Evolutionary conservation across 92 coral and sea anemone genomes (phyloP), one percentile per base, ranked within the genome.

Genomic region (Epizoanthus ramosus): DNA sequence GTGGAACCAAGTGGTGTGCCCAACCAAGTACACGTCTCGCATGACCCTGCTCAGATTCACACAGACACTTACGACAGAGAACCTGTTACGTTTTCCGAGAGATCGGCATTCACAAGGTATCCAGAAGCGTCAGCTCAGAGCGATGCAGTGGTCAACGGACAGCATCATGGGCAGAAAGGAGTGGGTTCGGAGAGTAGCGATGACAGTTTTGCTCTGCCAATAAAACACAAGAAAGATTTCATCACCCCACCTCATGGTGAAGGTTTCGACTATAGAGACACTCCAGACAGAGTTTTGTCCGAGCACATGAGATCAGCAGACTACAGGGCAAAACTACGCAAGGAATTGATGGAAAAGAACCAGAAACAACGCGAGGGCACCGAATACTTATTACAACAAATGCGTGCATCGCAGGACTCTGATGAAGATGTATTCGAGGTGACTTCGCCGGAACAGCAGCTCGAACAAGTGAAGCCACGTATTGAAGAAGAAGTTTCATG

Each of bases 341-440:
- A 91, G 33, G 98, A 93, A 72, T 84, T 93, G 25, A 92, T 88
- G 70, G 94, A 86, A 74, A 87, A 88, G 74, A 93, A 93, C 76
- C 86, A 94, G 18, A 93, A 91, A 63, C 98, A 93, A 68, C 85
- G 94, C 17, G 94, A 93, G 77, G 89, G 87, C 43, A 75, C 94
- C 5, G 82, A 86, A 21, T 89, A 93, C 79, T 84, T 93, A 22
- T 75, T 90, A 81, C 86, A 87, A 53, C 94, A 91, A 67, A 91
- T 91, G 94, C 88, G 90, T 9, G 88, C 82, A 13, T 82, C 94
- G 3, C 67, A 86, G 59, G 92, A 81, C 19, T 50, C 92, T 13
- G 93, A 91, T 6, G 94, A 83, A 63, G 92, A 89, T 23, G 79
- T 15, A 6, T 57, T 43, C 23, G 57, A 52, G 39, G 85, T 39